phyloP scores from a whole-genome alignment of 2,888 invertebrate species.

The Ophion ellenae region DNA sequence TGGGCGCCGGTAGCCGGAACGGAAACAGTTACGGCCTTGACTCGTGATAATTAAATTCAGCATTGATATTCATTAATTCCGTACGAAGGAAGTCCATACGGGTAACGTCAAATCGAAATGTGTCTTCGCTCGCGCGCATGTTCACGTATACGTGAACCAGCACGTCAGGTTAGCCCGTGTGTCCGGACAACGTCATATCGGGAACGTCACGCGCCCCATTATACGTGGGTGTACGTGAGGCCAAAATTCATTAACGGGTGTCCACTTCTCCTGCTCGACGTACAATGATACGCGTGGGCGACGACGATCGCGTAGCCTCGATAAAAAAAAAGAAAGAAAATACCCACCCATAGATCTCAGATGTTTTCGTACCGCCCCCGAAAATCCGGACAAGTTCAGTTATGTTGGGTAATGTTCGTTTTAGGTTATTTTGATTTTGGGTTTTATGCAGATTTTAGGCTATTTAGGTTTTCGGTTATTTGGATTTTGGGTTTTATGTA shows the following conservation, averaged over 20 bases:
- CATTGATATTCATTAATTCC: constrained; percentile 78
- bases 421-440: too few species aligned
- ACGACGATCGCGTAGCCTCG: constrained; percentile 12
- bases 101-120: constrained; percentile 48
- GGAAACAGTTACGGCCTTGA: constrained; percentile 79
- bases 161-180: constrained; percentile 26
- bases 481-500: too few species aligned
- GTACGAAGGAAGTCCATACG: constrained; percentile 74
- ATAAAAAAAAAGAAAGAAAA: constrained; percentile 19
- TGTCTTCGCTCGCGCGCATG: constrained; percentile 19
- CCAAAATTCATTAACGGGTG: constrained; percentile 65
- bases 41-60: constrained; percentile 77
- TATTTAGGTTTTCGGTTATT: too few species aligned
- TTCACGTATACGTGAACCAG: constrained; percentile 24
- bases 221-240: constrained; percentile 54
- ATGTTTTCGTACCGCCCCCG: neutral
- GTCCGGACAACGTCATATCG: constrained; percentile 42
- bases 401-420: too few species aligned
- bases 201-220: constrained; percentile 46
- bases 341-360: neutral
- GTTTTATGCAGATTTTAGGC: too few species aligned
- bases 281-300: constrained; percentile 53
- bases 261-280: constrained; percentile 26
- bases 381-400: too few species aligned
- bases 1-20: constrained; percentile 62